Base-by-base conservation (phyloP, 2,797 vertebrate genomes). In the Neoniphon sammara region DNA sequence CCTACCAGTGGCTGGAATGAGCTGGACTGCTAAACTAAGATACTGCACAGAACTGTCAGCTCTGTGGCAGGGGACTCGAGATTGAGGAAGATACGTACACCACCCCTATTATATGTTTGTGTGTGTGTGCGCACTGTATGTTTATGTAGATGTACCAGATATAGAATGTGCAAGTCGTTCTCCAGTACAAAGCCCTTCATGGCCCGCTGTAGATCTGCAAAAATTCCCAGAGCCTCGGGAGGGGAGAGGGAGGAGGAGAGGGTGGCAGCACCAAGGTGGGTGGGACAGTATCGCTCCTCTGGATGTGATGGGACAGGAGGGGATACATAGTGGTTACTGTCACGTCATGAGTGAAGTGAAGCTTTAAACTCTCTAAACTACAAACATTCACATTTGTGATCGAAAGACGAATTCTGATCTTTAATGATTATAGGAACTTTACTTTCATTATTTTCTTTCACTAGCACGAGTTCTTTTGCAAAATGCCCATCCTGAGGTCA, bases 181-280 rank as follows among this genome's bases (percentile, higher is more conserved):
- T 99, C 98, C 82, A 99, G 90, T 58, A 99, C 98, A 89, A 99
- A 98, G 63, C 96, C 95, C 84, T 99, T 99, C 97, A 99, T 98
- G 64, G 98, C 97, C 87, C 96, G 94, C 87, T 99, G 98, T 49
- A 99, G 94, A 85, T 99, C 98, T 78, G 97, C 96, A 94, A 99
- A 99, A 91, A 99, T 96, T 75, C 96, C 96, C 70, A 98, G 90
- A 21, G 97, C 96, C 85, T 98, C 97, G 8, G 83, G 89, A 61
- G 98, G 98, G 44, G 97, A 97, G 60, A 99, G 96, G 63, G 97
- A 99, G 61, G 98, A 99, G 5, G 96, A 96, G 64, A 99, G 94
- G 54, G 97, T 98, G 69, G 98, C 98, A 27, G 94, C 94, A 55
- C 97, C 98, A 27, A 99, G 95, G 72, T 97, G 96, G 47, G 97